These are phyloP conservation scores for Lasioglossum albipes DNA, from an alignment of 1,140 invertebrate genomes.

Conservation along the genomic window DNA sequence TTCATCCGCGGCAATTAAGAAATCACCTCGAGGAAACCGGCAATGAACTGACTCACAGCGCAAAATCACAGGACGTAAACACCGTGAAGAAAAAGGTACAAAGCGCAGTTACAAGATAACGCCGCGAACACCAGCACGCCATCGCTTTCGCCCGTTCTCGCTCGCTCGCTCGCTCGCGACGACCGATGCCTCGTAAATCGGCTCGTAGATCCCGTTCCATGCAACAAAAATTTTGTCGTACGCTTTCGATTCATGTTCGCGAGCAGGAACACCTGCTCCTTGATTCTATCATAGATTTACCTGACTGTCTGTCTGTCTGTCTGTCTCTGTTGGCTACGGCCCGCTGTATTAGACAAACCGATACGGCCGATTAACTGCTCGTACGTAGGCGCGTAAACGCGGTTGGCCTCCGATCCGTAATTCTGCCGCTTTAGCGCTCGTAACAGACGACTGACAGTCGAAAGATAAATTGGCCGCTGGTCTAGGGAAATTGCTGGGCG, in stretches of 20 bases:
- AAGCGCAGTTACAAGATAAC: neutral
- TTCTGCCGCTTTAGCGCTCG: neutral
- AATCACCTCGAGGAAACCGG: constrained; percentile 19
- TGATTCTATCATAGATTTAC: too few relatives aligned
- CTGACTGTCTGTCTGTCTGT: too few relatives aligned
- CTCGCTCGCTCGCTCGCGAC: neutral
- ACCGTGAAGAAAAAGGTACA: neutral
- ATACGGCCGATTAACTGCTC: constrained; percentile 2
- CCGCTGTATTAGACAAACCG: neutral
- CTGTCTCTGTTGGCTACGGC: too few relatives aligned
- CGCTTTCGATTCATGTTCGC: too few relatives aligned
- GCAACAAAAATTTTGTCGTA: neutral
- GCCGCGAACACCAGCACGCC: neutral
- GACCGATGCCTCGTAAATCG: constrained; percentile 5
- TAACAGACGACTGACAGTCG: neutral
- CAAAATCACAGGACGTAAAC: neutral
- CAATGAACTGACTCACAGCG: constrained; percentile 9
- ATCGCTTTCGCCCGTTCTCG: too few relatives aligned
- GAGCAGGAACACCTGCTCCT: too few relatives aligned
- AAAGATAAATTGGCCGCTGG: constrained; percentile 29
- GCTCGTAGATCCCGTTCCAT: neutral
- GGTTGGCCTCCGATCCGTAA: neutral
- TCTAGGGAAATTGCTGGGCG: constrained; percentile 23
- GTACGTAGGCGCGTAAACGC: neutral
- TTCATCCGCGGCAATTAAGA: neutral